Conservation (phyloP, 1,140 invertebrate species). For the Eupeodes corollae region DNA sequence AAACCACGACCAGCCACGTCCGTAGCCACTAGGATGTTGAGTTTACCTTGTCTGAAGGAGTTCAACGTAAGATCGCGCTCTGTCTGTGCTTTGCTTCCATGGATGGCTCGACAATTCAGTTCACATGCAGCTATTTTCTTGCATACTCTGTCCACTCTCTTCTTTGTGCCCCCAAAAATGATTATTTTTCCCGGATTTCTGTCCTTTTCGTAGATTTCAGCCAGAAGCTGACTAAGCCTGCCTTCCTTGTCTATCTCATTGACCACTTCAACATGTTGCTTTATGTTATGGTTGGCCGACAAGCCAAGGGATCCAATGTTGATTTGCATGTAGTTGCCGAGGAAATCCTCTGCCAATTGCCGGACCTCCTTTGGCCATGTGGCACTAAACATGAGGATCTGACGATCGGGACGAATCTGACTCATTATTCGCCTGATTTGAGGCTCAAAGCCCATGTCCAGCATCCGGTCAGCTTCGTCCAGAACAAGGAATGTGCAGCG, state of each 20-base stretch:
- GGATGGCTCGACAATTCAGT: conserved; percentile 89
- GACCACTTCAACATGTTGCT: conserved; percentile 86
- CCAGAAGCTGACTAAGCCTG: conserved; percentile 67
- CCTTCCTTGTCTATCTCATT: conserved; percentile 71
- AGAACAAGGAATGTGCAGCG: conserved; percentile 85
- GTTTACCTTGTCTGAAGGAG: conserved; percentile 78
- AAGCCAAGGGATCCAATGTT: conserved; percentile 84
- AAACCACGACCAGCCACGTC: conserved; percentile 76
- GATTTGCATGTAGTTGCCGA: conserved; percentile 73
- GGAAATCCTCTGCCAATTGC: conserved; percentile 79
- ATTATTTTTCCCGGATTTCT: conserved; percentile 82
- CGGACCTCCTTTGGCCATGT: conserved; percentile 92
- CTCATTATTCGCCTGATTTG: conserved; percentile 59
- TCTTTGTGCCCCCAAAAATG: conserved; percentile 91
- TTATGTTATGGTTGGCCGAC: conserved; percentile 88
- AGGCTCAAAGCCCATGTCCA: conserved; percentile 96
- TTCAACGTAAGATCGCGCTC: conserved; percentile 83
- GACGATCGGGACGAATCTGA: conserved; percentile 81
- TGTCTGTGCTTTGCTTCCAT: conserved; percentile 87
- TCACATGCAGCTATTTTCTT: conserved; percentile 51
- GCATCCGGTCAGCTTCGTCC: conserved; percentile 94
- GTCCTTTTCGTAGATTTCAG: conserved; percentile 70
- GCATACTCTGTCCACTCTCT: conserved; percentile 65
- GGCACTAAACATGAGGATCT: conserved; percentile 93
- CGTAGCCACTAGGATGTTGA: conserved; percentile 64